A percentile compares a stretch with the other conserved stretches of the same genome.
phyloP scores from a whole-genome alignment of 2,888 invertebrate species.

The Drosophila barbarae region DNA sequence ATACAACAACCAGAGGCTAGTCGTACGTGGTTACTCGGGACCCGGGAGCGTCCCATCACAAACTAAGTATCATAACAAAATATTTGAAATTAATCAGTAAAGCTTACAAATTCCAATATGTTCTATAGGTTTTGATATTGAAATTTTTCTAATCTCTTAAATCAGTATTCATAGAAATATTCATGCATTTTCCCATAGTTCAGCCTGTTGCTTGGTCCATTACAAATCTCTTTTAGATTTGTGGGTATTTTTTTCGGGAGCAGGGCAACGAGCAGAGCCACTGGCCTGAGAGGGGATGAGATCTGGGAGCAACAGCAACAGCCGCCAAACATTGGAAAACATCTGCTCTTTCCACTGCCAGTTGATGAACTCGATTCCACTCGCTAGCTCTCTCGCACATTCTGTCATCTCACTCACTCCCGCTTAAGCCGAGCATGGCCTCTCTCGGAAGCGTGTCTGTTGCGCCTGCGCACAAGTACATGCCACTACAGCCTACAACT shows the following conservation, averaged over 20 bases:
- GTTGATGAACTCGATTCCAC: constrained; percentile 68
- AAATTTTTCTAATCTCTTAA: no score
- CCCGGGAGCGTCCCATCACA: no score
- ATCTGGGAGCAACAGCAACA: constrained; percentile 50
- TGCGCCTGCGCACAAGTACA: constrained; percentile 63
- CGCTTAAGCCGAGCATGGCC: constrained; percentile 20
- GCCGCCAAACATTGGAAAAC: constrained; percentile 72
- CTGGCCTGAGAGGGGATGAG: constrained; percentile 28
- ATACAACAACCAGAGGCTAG: no score
- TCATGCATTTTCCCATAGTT: not conserved
- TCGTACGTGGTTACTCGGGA: no score
- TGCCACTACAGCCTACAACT: constrained; percentile 11
- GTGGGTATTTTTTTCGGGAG: constrained; percentile 14
- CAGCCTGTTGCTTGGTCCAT: constrained; percentile 27
- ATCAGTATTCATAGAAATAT: not conserved
- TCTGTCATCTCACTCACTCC: constrained; percentile 24
- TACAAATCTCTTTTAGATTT: constrained; percentile 36
- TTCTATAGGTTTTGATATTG: not conserved
- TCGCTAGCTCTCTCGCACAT: constrained; percentile 13
- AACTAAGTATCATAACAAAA: not conserved
- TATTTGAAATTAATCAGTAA: not conserved
- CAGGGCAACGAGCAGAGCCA: constrained; percentile 11
- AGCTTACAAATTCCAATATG: not conserved
- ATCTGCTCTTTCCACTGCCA: constrained; percentile 70
- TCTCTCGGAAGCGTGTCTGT: constrained; percentile 47